Evolutionary conservation across 2,888 invertebrate genomes (phyloP), one percentile per base, ranked within the genome.

Genomic region (Troides aeacus): DNA sequence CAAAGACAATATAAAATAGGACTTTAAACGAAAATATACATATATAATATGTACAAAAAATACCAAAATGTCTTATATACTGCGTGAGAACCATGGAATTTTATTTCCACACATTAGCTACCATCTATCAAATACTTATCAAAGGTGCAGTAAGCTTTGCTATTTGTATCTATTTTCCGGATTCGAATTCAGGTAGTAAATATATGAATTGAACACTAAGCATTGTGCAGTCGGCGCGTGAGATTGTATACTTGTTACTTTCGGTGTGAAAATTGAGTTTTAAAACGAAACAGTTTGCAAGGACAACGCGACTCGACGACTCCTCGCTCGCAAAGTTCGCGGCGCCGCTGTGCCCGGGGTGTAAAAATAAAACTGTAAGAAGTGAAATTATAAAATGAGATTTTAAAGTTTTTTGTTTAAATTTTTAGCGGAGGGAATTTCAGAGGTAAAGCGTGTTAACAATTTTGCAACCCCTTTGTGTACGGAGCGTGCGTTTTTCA

Each of bases 321-420:
- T 66, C 66, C 57, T 50, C 36, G 65, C 62, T 46, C 50, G 56
- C 58, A 64, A 70, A 58, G 36, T 62, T 62, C 57, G 8, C 53
- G 17, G 36, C 3, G 62, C 50, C 66, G 66, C 66, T 70, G 66
- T 70, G 50, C n/a, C 30, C 15, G 58, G n/a, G 62, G 62, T 62
- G 58, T 36, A 66, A 64, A 61, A 65, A 65, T 23, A 23, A 46
- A 62, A 60, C 21, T 36, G 60, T 50, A 56, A 58, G 62, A 36
- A 46, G 62, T 36, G 62, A 70, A 70, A 70, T 70, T 66, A 66
- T 62, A 21, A 65, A 70, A 70, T 70, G 69, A 66, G 62, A 65
- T 66, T 69, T 69, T 66, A 50, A 70, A 66, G 66, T 62, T 69
- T 69, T 61, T 61, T 53, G 3, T 10, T 53, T 46, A 24, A 24